phyloP scores from a whole-genome alignment of 1,140 invertebrate species.

The Battus philenor region DNA sequence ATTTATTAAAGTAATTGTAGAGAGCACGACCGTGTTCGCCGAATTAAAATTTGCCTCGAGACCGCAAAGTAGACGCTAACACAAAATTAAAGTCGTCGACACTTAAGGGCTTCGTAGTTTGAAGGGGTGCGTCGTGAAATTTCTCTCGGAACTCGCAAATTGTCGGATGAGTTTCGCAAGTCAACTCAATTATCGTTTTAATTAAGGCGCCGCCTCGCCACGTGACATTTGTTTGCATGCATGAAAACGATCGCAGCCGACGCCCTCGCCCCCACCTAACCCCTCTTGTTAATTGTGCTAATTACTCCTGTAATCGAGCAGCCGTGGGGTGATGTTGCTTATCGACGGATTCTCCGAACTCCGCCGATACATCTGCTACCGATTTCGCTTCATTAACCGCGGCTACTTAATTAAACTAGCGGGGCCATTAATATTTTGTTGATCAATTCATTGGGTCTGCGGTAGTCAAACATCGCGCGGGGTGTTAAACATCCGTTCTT shows the following conservation, averaged over 20 bases:
- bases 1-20: constrained; percentile 70
- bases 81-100: constrained; percentile 75
- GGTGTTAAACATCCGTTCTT: too few species aligned
- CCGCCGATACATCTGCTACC: constrained; percentile 44
- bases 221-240: constrained; percentile 75
- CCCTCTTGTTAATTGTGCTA: constrained; percentile 69
- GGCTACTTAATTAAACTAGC: too few species aligned
- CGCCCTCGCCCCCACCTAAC: constrained; percentile 21
- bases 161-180: constrained; percentile 71
- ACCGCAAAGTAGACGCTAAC: constrained; percentile 73
- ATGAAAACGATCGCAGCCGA: constrained; percentile 57
- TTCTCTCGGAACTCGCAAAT: constrained; percentile 70
- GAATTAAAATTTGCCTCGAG: constrained; percentile 69
- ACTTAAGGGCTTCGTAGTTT: constrained; percentile 70
- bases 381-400: constrained; percentile 4
- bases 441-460: too few species aligned
- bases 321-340: constrained; percentile 64
- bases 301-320: constrained; percentile 70
- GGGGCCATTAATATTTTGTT: too few species aligned
- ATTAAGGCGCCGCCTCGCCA: constrained; percentile 69
- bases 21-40: constrained; percentile 50
- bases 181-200: constrained; percentile 76
- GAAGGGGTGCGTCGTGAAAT: constrained; percentile 62
- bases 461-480: too few species aligned
- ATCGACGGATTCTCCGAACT: constrained; percentile 56